Evolutionary conservation across 2,888 invertebrate species (phyloP), one percentile per base, ranked within the genome.

Genomic region (Chrysomela aeneicollis): DNA sequence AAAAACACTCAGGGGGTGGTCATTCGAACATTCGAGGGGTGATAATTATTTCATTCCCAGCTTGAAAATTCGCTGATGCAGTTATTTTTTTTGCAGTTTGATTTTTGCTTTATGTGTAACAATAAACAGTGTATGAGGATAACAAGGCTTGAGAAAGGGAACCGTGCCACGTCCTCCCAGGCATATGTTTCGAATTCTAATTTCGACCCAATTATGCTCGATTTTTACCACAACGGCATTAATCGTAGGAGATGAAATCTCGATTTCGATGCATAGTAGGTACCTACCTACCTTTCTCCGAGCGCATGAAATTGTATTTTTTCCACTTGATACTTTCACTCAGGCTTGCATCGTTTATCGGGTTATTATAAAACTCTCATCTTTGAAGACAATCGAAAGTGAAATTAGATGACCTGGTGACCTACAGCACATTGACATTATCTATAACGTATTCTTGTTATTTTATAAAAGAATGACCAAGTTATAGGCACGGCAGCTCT

Each of bases 351-450:
- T 19, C 18, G 19, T 61, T 54, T 47, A 10, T 54, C 21, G 51
- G 9, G 42, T 30, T 10, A 32, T 52, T 46, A 52, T 55, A 62
- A 57, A 57, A 64, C 61, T 57, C 47, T 58, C 55, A 64, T 46
- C 57, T 61, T 61, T 52, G 42, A 54, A 64, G 19, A 64, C 61
- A 60, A 64, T 64, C 57, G 60, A 64, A 64, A 64, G 64, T 64
- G 61, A 64, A 64, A 64, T 64, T 64, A 51, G 57, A 61, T 64
- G 64, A 64, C 64, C 64, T 58, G 61, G 60, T 64, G 64, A 61
- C 64, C 64, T 57, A 57, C 46, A 3, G 26, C 3, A 26, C 26
- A n/a, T n/a, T n/a, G n/a, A n/a, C n/a, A n/a, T n/a, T n/a, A n/a
- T n/a, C n/a, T n/a, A n/a, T n/a, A n/a, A n/a, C n/a, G n/a, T n/a